These are phyloP conservation scores for Meda fulgida DNA, from an alignment of 2,797 vertebrate species.

Conservation along the genomic window DNA sequence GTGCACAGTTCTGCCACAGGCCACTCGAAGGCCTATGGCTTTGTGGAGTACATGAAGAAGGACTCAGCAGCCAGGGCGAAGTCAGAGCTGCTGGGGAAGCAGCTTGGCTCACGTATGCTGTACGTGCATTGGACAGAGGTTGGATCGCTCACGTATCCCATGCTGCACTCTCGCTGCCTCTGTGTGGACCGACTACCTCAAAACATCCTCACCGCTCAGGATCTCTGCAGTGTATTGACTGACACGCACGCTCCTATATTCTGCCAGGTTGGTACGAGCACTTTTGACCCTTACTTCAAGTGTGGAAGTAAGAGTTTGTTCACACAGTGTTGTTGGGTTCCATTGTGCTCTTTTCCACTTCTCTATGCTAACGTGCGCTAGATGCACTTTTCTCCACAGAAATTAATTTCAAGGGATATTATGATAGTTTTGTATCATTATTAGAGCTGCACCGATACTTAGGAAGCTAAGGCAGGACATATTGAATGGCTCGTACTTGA, in stretches of 20 bases:
- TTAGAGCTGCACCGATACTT: no score
- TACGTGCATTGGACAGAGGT: slow-evolving; percentile 96
- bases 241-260: slow-evolving; percentile 79
- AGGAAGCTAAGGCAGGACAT: no score
- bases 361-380: no score
- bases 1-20: slow-evolving; percentile 85
- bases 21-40: slow-evolving; percentile 93
- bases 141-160: slow-evolving; percentile 82
- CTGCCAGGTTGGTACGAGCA: slow-evolving; percentile 83
- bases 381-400: no score
- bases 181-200: slow-evolving; percentile 87
- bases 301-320: neutral
- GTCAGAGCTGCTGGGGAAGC: slow-evolving; percentile 89
- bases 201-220: slow-evolving; percentile 79
- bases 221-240: slow-evolving; percentile 79
- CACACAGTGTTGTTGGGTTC: neutral
- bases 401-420: no score
- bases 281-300: neutral
- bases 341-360: no score
- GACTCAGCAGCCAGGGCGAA: slow-evolving; percentile 92
- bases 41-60: slow-evolving; percentile 97
- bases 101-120: slow-evolving; percentile 87
- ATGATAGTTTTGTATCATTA: no score
- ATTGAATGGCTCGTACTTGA: no score
- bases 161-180: slow-evolving; percentile 88